Percentiles rank a stretch among this genome's conserved stretches.
These are phyloP conservation scores for Apostichopus parvimensis DNA, from an alignment of 35 echinoderm and acorn worm genomes.

Conservation along the genomic window DNA sequence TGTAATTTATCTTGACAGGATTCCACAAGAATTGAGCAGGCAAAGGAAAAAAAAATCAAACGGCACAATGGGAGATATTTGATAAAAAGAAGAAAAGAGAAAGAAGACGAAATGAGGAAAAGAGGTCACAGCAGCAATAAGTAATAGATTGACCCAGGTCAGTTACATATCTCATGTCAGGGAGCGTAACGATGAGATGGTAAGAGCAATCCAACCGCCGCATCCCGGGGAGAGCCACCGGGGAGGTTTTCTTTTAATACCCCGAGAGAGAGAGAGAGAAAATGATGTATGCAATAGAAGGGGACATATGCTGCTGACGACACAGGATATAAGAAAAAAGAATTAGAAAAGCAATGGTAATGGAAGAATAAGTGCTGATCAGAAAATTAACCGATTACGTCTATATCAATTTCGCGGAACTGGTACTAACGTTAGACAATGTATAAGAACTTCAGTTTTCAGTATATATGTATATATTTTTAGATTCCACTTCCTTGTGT, in stretches of 20 bases:
- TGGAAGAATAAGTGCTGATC: not conserved
- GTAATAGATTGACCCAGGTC: not conserved
- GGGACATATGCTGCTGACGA: conserved; percentile 7
- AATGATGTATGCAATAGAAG: not conserved
- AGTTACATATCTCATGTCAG: conserved; percentile 7
- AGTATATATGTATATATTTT: not conserved
- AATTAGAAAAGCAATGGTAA: not conserved
- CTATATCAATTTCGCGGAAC: not conserved
- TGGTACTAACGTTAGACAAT: not conserved
- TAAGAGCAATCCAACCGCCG: not conserved
- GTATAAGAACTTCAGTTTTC: not conserved
- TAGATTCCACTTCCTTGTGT: too few species aligned
- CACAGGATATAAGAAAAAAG: not conserved
- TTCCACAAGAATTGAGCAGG: not conserved
- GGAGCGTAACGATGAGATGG: not conserved
- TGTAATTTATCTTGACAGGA: not conserved
- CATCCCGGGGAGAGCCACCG: not conserved
- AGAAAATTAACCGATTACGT: not conserved
- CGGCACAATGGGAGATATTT: not conserved
- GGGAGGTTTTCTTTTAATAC: conserved; percentile 6
- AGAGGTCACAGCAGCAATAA: not conserved
- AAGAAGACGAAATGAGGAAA: not conserved
- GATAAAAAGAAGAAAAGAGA: not conserved
- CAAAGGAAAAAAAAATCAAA: not conserved
- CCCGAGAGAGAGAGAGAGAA: not conserved